phyloP scores from a whole-genome alignment of 2,888 invertebrate genomes.

The Pammene fasciana region DNA sequence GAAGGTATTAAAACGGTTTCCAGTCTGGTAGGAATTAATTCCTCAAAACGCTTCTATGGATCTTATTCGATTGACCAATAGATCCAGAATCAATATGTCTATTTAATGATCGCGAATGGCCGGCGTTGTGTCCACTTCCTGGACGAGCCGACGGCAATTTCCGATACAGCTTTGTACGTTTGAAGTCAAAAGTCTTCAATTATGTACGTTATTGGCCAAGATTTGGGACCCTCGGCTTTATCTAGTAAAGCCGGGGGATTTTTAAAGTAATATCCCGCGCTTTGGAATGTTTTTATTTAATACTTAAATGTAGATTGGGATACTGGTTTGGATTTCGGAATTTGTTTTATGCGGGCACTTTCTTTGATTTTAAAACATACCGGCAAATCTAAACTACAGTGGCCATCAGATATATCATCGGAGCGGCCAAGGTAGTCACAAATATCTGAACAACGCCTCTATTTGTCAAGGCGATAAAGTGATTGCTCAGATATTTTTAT shows the following conservation, averaged over 20 bases:
- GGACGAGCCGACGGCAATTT: slow-evolving; percentile 36
- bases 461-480: no score
- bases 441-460: no score
- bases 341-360: not conserved
- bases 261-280: slow-evolving; percentile 10
- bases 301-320: not conserved
- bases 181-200: slow-evolving; percentile 38
- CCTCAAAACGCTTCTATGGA: no score
- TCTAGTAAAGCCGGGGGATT: slow-evolving; percentile 6
- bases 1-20: no score
- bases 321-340: not conserved
- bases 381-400: no score
- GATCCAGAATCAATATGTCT: slow-evolving; percentile 25
- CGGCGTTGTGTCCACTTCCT: slow-evolving; percentile 37
- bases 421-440: no score
- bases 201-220: slow-evolving; percentile 19
- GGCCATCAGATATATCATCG: no score
- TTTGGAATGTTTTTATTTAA: slow-evolving; percentile 10
- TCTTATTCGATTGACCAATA: no score
- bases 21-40: no score
- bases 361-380: not conserved
- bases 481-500: no score
- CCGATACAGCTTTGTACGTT: slow-evolving; percentile 41
- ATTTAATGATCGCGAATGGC: slow-evolving; percentile 35
- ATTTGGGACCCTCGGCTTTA: slow-evolving; percentile 6